phyloP scores from a whole-genome alignment of 2,113 vertebrate genomes.

The Halcyon senegalensis region DNA sequence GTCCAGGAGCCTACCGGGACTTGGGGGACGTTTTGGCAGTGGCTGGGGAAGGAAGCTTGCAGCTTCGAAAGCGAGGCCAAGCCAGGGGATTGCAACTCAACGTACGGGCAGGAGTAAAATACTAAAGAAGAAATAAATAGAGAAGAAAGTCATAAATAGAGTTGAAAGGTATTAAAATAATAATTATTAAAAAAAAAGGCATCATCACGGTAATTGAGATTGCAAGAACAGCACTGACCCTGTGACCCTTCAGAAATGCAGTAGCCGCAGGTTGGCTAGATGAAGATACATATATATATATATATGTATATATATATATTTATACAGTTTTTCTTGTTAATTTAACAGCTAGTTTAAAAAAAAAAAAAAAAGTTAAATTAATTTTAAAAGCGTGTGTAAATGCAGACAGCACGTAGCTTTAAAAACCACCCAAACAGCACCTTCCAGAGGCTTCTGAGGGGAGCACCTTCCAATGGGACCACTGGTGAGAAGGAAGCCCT shows the following conservation, averaged over 20 bases:
- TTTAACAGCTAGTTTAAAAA: slow-evolving; percentile 27
- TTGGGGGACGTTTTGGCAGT: not conserved
- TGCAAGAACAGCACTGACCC: slow-evolving; percentile 33
- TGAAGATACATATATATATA: not conserved
- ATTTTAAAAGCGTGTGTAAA: not conserved
- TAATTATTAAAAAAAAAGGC: not conserved
- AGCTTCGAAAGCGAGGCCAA: not conserved
- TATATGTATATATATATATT: not conserved
- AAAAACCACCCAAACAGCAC: not conserved
- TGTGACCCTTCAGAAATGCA: slow-evolving; percentile 40
- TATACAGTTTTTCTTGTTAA: slow-evolving; percentile 33
- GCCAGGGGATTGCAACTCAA: not conserved
- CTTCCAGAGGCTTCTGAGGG: not conserved
- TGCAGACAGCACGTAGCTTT: not conserved
- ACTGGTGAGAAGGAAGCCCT: not conserved
- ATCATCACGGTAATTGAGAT: not conserved
- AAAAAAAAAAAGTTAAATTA: slow-evolving; percentile 27
- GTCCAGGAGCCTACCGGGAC: rapidly evolving
- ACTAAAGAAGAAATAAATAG: slow-evolving; percentile 54
- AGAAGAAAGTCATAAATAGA: slow-evolving; percentile 53
- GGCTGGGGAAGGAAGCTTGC: not conserved
- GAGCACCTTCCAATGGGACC: not conserved
- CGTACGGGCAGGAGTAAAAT: not conserved
- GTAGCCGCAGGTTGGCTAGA: not conserved
- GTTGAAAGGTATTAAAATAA: slow-evolving; percentile 26